Evolutionary conservation across 2,113 vertebrate species (phyloP).

Genomic region (Haplochromis burtoni): DNA sequence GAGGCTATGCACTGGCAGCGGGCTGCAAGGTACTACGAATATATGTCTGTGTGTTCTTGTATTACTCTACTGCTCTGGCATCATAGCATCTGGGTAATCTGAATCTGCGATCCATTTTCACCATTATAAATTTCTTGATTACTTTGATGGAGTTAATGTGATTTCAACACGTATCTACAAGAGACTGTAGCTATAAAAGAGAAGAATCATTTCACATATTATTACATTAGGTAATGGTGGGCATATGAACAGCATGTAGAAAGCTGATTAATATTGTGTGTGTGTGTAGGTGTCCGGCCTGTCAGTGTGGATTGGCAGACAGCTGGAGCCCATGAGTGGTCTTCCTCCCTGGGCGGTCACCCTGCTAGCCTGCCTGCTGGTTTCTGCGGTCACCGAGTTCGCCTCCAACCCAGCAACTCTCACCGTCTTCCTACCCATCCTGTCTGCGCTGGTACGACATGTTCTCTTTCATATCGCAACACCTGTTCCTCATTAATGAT

Average conservation of each 20-base stretch:
- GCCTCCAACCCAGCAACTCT: conserved; percentile 97
- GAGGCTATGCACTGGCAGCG: conserved; percentile 94
- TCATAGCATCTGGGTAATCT: neutral
- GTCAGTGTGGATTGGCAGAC: conserved; percentile 91
- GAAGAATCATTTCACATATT: neutral
- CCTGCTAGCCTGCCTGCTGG: conserved; percentile 89
- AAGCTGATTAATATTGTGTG: neutral
- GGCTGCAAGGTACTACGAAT: conserved; percentile 84
- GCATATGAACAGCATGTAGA: neutral
- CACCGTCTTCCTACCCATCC: conserved; percentile 94
- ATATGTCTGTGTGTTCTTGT: neutral
- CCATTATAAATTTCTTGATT: neutral
- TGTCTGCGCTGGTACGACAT: conserved; percentile 85
- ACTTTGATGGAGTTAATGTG: neutral
- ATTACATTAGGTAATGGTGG: neutral
- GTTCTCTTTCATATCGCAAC: neutral
- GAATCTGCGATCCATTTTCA: neutral
- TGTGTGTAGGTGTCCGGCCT: conserved; percentile 79
- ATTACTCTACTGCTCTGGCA: neutral
- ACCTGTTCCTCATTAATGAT: neutral
- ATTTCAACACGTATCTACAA: neutral
- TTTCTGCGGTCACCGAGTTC: conserved; percentile 93
- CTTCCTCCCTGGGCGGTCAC: conserved; percentile 92
- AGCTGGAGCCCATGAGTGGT: conserved; percentile 92
- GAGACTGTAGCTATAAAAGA: neutral